Percentiles rank a stretch among this genome's conserved stretches.
These are phyloP conservation scores for Xylota segnis DNA, from an alignment of 2,888 invertebrate species.

Conservation along the genomic window DNA sequence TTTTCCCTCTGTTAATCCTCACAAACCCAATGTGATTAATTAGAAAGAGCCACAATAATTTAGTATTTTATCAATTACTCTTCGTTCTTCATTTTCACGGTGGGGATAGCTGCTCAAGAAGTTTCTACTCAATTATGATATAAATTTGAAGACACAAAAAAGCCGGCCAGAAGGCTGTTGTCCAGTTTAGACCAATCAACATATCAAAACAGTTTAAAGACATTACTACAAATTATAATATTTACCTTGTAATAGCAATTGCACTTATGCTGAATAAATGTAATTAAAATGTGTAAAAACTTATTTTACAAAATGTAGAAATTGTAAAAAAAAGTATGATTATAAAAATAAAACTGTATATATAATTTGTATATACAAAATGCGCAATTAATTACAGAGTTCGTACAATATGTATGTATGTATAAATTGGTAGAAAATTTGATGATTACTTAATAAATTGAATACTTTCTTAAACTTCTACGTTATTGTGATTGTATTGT, in stretches of 20 bases:
- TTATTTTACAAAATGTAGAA: neutral
- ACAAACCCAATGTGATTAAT: no score
- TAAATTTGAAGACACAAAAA: no score
- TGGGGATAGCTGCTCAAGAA: no score
- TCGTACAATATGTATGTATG: slow-evolving; percentile 57
- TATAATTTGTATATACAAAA: slow-evolving; percentile 52
- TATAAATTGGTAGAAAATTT: slow-evolving; percentile 72
- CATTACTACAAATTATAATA: neutral
- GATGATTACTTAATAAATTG: slow-evolving; percentile 45
- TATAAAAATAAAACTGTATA: slow-evolving; percentile 41
- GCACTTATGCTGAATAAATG: neutral
- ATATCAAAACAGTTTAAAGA: no score
- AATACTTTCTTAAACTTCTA: slow-evolving; percentile 63
- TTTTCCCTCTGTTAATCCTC: no score
- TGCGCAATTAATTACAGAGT: slow-evolving; percentile 57
- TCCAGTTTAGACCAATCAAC: no score
- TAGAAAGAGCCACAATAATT: no score
- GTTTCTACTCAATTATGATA: no score
- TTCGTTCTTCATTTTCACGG: no score
- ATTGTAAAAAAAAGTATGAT: slow-evolving; percentile 23
- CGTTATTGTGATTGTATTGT: slow-evolving; percentile 71
- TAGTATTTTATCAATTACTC: no score
- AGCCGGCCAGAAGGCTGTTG: no score
- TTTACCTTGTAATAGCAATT: neutral
- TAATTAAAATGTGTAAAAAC: neutral